Evolutionary conservation across 2,797 vertebrate genomes (phyloP).

Genomic region (Gobionotothen gibberifrons): DNA sequence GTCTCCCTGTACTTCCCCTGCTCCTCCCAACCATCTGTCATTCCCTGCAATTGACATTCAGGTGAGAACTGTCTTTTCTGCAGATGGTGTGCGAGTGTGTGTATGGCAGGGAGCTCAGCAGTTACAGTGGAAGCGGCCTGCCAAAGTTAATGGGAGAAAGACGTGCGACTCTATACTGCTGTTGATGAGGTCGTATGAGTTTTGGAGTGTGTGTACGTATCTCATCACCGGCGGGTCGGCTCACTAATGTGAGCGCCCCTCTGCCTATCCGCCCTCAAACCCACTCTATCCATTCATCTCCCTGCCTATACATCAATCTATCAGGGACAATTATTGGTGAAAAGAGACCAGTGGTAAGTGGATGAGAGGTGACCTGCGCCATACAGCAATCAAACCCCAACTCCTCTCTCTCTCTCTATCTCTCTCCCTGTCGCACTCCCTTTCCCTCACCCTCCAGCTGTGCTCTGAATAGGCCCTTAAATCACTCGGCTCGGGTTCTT

Average conservation of each 20-base stretch:
- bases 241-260: constrained; percentile 18
- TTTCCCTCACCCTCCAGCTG: constrained; percentile 67
- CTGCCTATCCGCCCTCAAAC: constrained; percentile 35
- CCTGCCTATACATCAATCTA: constrained; percentile 56
- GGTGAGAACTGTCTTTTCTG: constrained; percentile 59
- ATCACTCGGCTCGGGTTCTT: constrained; percentile 72
- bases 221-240: constrained; percentile 26
- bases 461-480: constrained; percentile 78
- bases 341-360: constrained; percentile 63
- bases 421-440: constrained; percentile 9
- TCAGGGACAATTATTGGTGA: constrained; percentile 64
- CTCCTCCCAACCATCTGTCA: constrained; percentile 59
- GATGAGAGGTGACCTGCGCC: constrained; percentile 69
- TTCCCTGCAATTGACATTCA: constrained; percentile 61
- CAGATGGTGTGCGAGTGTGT: neutral
- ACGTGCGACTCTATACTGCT: constrained; percentile 12
- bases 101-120: neutral
- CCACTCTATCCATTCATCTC: constrained; percentile 41
- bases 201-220: constrained; percentile 26
- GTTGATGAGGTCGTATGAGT: constrained; percentile 43
- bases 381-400: constrained; percentile 66
- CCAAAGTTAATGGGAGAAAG: constrained; percentile 37
- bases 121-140: constrained; percentile 17
- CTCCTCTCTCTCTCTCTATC: constrained; percentile 8
- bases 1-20: constrained; percentile 39